Conservation (phyloP, 2,888 invertebrate species). For the Steinernema scapterisci region DNA sequence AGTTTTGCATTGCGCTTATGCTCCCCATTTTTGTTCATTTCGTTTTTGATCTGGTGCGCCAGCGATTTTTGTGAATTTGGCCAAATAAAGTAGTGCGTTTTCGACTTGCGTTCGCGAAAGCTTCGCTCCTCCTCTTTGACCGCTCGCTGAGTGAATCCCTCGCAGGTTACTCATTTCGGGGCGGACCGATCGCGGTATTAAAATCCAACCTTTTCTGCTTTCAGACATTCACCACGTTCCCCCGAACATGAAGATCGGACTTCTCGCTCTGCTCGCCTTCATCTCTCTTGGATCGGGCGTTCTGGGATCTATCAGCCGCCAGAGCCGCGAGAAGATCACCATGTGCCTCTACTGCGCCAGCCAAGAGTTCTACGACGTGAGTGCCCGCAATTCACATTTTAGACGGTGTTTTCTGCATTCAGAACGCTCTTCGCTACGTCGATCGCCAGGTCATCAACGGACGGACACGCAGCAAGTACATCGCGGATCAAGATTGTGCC, state of each 20-base stretch:
- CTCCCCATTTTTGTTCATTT: neutral
- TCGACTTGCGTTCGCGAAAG: too few species aligned
- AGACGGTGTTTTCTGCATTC: neutral
- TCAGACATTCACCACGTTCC: neutral
- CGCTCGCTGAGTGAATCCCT: neutral
- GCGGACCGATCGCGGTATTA: too few species aligned
- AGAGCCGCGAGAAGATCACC: neutral
- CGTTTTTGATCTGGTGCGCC: neutral
- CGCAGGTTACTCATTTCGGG: neutral
- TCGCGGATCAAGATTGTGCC: neutral
- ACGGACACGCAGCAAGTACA: neutral
- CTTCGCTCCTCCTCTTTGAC: too few species aligned
- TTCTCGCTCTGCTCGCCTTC: neutral
- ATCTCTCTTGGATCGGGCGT: neutral
- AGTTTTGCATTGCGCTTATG: neutral
- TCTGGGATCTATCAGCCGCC: neutral
- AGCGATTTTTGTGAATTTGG: neutral
- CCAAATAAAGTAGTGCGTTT: too few species aligned
- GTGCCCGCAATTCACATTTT: neutral
- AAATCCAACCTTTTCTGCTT: too few species aligned
- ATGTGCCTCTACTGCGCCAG: constrained; percentile 5
- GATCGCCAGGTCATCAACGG: neutral
- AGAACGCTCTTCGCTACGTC: neutral
- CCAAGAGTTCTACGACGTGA: neutral
- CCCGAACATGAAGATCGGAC: neutral